Evolutionary conservation across 2,888 invertebrate genomes (phyloP), one percentile per base, ranked within the genome.

Genomic region (Epiblema foenella): DNA sequence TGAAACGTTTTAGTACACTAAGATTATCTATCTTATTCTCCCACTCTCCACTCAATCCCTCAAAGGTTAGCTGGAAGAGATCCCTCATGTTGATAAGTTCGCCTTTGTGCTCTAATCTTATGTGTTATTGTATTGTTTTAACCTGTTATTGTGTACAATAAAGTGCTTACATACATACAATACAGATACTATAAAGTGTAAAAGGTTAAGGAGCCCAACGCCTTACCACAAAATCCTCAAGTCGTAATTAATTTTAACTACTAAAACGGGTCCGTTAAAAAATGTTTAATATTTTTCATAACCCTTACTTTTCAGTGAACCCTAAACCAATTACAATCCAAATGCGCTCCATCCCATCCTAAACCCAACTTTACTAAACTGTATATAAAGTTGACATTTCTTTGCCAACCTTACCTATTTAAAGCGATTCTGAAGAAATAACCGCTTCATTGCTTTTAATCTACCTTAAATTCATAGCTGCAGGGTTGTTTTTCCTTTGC

Each of bases 241-340:
- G 9, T 20, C 18, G 52, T 37, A 37, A 37, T 63, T 37, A 18
- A 54, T 54, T 64, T 66, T 10, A 17, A 66, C 54, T 57, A 46
- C 46, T 46, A 57, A 29, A 29, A 20, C 8, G 17, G 15, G 8
- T 57, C 56, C n/a, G 39, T 39, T 65, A 65, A 65, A 64, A 65
- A 56, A 3, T 20, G 24, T 57, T 33, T 8, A 17, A 20, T 33
- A 62, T 63, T 63, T 54, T 69, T 18, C 64, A 64, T 58, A 58
- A 58, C 52, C 58, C 52, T 42, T 62, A 29, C 46, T 33, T 51
- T 56, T 46, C 51, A 72, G 24, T 67, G 59, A 71, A 67, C 67
- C 68, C 66, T 63, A 63, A 63, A 63, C 58, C 62, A 68, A 58
- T 63, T 72, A 68, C 37, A 39, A 42, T 46, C 33, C 33, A 42